Evolutionary conservation across 2,888 invertebrate species (phyloP).

Genomic region (Cryptus viduatorius): DNA sequence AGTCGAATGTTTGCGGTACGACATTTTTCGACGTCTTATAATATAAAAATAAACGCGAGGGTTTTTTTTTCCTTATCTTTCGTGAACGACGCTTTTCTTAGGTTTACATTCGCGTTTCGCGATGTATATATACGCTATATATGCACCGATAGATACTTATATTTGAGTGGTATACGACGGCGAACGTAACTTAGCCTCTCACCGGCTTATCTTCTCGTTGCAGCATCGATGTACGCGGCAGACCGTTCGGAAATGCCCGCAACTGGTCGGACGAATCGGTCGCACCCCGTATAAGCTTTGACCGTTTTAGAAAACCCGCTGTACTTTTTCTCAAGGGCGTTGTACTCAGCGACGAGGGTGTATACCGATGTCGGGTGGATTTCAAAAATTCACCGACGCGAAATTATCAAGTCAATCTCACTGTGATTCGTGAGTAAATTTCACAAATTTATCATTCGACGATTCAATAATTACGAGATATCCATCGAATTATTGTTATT

Average conservation of each 20-base stretch:
- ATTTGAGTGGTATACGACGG: background rate
- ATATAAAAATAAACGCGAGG: no score
- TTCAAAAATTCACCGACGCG: constrained; percentile 86
- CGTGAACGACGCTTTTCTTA: no score
- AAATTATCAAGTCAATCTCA: constrained; percentile 86
- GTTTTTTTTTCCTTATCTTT: no score
- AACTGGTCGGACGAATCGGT: constrained; percentile 86
- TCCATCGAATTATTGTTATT: background rate
- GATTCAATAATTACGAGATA: background rate
- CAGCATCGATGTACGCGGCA: constrained; percentile 86
- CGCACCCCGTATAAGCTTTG: constrained; percentile 86
- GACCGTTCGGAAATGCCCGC: constrained; percentile 85
- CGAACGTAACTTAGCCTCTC: constrained; percentile 6
- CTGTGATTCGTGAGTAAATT: constrained; percentile 86
- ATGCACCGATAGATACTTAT: constrained; percentile 12
- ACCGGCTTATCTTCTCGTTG: constrained; percentile 64
- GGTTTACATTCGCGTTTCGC: no score
- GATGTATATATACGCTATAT: no score
- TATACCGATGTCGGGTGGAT: constrained; percentile 87
- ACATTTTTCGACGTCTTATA: no score
- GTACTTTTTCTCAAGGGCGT: constrained; percentile 86
- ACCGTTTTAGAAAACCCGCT: constrained; percentile 86
- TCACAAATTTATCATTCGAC: background rate
- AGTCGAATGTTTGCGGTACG: no score
- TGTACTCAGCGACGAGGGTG: constrained; percentile 82